Conservation (phyloP, 1,140 invertebrate species). For the Brachionus rubens region DNA sequence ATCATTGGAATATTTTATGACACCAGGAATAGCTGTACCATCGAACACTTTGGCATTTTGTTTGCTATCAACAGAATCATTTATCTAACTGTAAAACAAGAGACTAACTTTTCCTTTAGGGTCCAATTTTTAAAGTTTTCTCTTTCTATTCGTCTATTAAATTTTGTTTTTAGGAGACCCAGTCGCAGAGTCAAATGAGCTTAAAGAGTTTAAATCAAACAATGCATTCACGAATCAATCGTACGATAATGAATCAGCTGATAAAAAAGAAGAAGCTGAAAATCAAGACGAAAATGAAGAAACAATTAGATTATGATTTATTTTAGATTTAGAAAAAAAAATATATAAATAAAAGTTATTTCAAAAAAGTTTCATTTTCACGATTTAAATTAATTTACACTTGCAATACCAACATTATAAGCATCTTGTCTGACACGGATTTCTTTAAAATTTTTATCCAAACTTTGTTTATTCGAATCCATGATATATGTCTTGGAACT, state of each 20-base stretch:
- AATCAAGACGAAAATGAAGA: neutral
- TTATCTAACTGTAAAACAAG: too few relatives aligned
- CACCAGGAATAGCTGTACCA: too few relatives aligned
- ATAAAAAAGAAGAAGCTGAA: neutral
- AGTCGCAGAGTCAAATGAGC: neutral
- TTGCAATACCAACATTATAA: conserved; percentile 15
- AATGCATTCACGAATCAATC: too few relatives aligned
- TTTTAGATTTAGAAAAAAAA: neutral
- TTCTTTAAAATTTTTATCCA: conserved; percentile 40
- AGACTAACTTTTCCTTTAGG: too few relatives aligned
- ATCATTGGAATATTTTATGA: too few relatives aligned
- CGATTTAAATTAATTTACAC: neutral
- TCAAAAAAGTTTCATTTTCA: neutral
- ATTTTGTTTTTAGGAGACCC: neutral
- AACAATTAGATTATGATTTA: conserved; percentile 8
- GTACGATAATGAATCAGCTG: conserved; percentile 2
- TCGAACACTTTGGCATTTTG: too few relatives aligned
- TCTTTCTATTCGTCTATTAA: neutral
- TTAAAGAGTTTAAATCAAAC: neutral
- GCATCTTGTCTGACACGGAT: conserved; percentile 34
- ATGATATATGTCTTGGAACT: neutral
- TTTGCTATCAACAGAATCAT: too few relatives aligned
- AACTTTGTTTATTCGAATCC: neutral
- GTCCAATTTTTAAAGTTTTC: too few relatives aligned
- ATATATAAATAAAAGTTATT: neutral